Base-by-base conservation (phyloP, 2,888 invertebrate species). In the Phoenoteleia sp. region DNA sequence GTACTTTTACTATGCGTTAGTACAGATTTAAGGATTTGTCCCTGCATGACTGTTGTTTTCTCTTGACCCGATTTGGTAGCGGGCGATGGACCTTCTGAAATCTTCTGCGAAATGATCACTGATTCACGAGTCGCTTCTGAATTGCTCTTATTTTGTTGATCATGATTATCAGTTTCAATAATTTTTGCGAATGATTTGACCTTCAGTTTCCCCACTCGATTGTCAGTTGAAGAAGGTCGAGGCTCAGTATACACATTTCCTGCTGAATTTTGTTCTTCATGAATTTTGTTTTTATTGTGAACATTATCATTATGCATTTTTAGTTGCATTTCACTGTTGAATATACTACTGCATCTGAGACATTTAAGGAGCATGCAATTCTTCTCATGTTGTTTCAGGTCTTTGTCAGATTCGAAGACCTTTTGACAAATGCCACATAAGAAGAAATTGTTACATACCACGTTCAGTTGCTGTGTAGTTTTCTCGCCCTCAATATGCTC, bases 101-200 rank as follows among this genome's bases (percentile, higher is more conserved):
- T 15, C n/a, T 47, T 11, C 5, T 54, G 0, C 15, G 21, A 6
- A 13, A 15, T 6, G 11, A 54, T 36, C 0, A 56, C 49, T 0
- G 76, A 76, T 29, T 76, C 56, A 0, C 56, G 54, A 49, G 15
- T 71, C 1, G 71, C 71, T 5, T 71, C 56, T 2, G 64, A 19
- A 17, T 47, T 52, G 2, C 1, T 58, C 0, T 15, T 5, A n/a
- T 58, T 13, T 6, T 13, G 2, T 11, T 69, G 67, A 2, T 15
- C 2, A 9, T 42, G 52, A 5, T n/a, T n/a, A n/a, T n/a, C n/a
- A n/a, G n/a, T n/a, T n/a, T 82, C 71, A 13, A 56, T 0, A 33
- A 86, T 66, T 19, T 83, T 86, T 1, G 86, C 86, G 11, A 86
- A 86, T 1, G 86, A 76, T 13, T 82, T 86, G 0, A 86, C 86